Percentiles rank a stretch among this genome's conserved stretches.
These are phyloP conservation scores for Salvelinus alpinus DNA, from an alignment of 2,113 vertebrate species.

Conservation along the genomic window DNA sequence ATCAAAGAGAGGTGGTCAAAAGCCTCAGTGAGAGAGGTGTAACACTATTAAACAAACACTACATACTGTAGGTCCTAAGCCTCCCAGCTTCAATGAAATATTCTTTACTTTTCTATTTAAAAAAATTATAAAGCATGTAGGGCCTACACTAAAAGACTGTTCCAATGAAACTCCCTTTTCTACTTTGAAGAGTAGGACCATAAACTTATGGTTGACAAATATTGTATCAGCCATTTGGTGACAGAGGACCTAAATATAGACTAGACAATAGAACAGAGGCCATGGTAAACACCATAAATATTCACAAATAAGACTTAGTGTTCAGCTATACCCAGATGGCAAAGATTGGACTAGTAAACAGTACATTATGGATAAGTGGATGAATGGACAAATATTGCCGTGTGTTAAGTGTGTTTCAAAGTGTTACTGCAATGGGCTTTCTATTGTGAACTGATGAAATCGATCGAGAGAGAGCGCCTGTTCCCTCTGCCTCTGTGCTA, in stretches of 20 bases:
- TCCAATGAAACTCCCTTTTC: background rate
- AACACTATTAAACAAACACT: background rate
- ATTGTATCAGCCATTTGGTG: slow-evolving; percentile 53
- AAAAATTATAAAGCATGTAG: background rate
- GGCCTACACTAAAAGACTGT: no score
- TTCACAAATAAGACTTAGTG: slow-evolving; percentile 44
- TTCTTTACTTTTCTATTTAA: background rate
- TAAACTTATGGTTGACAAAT: background rate
- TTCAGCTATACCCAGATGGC: slow-evolving; percentile 40
- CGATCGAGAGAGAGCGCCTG: no score
- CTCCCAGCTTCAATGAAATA: background rate
- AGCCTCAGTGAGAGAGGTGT: slow-evolving; percentile 26
- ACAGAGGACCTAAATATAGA: slow-evolving; percentile 69
- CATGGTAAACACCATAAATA: slow-evolving; percentile 64
- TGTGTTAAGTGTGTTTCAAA: background rate
- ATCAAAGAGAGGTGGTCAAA: slow-evolving; percentile 32
- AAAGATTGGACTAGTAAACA: no score
- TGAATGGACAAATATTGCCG: background rate
- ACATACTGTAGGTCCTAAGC: background rate
- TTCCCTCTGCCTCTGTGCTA: no score
- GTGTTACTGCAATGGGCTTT: background rate
- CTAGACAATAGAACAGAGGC: slow-evolving; percentile 56
- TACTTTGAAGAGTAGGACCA: background rate
- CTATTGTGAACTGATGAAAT: no score
- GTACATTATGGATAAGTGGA: background rate